phyloP scores from a whole-genome alignment of 2,113 vertebrate genomes.

The Epinephelus lanceolatus region DNA sequence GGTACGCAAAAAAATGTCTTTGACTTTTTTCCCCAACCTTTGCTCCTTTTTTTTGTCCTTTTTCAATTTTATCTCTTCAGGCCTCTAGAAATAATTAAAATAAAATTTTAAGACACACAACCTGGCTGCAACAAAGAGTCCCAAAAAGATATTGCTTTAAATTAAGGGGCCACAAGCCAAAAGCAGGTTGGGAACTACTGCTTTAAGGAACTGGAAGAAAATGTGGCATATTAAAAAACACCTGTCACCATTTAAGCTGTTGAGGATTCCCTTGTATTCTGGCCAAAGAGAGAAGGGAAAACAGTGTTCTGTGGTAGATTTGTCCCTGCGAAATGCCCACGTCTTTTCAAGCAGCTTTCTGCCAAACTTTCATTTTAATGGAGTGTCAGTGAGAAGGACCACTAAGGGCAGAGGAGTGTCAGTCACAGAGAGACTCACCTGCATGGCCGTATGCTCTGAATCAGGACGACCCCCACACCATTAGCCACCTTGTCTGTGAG shows the following conservation, averaged over 20 bases:
- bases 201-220: too few relatives aligned
- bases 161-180: too few relatives aligned
- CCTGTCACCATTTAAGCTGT: too few relatives aligned
- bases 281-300: neutral
- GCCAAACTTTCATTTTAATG: neutral
- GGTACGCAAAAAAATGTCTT: too few relatives aligned
- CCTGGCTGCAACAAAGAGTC: too few relatives aligned
- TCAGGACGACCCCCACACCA: constrained; percentile 87
- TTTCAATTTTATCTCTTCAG: too few relatives aligned
- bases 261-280: neutral
- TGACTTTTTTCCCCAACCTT: too few relatives aligned
- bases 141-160: too few relatives aligned
- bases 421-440: constrained; percentile 81
- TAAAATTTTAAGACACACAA: too few relatives aligned
- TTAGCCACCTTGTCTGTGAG: constrained; percentile 93
- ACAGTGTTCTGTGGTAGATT: neutral
- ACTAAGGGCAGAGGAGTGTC: neutral
- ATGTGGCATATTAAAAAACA: neutral
- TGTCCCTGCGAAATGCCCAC: neutral
- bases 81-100: too few relatives aligned
- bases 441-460: constrained; percentile 89
- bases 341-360: neutral
- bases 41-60: too few relatives aligned
- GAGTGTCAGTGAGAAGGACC: neutral
- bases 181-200: too few relatives aligned